Evolutionary conservation across 2,113 vertebrate genomes (phyloP).

Genomic region (Prolemur simus): DNA sequence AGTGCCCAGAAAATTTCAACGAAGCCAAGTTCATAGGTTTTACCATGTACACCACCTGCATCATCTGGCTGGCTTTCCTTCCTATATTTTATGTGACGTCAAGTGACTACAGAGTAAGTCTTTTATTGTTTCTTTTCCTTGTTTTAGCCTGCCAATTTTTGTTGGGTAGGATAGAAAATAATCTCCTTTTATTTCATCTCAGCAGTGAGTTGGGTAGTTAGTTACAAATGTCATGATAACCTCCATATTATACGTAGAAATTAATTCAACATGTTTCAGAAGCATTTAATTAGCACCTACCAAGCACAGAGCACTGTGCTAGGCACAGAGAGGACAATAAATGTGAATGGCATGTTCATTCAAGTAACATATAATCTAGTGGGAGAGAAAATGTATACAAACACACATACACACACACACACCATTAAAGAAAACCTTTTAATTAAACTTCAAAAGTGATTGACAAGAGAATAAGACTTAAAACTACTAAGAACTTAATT

Average conservation of each 20-base stretch:
- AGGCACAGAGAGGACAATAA: background rate
- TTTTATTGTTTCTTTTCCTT: slow-evolving; percentile 48
- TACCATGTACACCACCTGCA: slow-evolving; percentile 99
- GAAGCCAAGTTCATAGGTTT: slow-evolving; percentile 99
- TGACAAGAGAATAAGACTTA: slow-evolving; percentile 30
- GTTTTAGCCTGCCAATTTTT: background rate
- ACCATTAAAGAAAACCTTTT: background rate
- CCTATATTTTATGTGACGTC: slow-evolving; percentile 99
- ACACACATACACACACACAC: background rate
- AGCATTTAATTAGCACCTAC: slow-evolving; percentile 1
- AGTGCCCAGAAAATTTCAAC: slow-evolving; percentile 99
- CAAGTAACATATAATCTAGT: slow-evolving; percentile 5
- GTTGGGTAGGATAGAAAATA: background rate
- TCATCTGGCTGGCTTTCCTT: slow-evolving; percentile 99
- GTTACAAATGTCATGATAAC: background rate
- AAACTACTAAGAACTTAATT: slow-evolving; percentile 19
- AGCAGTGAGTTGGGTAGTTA: slow-evolving; percentile 1
- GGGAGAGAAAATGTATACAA: background rate
- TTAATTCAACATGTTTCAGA: background rate
- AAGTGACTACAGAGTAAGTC: slow-evolving; percentile 98
- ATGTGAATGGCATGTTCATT: background rate
- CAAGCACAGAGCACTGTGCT: background rate
- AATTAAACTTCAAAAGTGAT: slow-evolving; percentile 55
- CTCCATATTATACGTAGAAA: background rate
- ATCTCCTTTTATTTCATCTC: background rate